Conservation (phyloP, 1,140 invertebrate genomes). For the Gonioctena quinquepunctata region DNA sequence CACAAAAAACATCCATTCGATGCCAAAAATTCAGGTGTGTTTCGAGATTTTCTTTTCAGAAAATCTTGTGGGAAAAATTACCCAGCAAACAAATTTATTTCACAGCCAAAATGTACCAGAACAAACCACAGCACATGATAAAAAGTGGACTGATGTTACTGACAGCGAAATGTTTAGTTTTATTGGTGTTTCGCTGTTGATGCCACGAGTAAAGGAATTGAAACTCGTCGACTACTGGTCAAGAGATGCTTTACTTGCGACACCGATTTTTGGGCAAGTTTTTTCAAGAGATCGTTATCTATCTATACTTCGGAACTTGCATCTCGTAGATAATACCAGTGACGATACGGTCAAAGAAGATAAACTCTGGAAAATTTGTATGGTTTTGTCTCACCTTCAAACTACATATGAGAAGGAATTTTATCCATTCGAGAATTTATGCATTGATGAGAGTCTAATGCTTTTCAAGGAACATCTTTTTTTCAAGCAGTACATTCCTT, state of each 20-base stretch:
- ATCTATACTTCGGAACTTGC: conserved; percentile 27
- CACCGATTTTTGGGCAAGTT: conserved; percentile 38
- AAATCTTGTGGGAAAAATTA: background rate
- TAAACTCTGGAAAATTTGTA: conserved; percentile 22
- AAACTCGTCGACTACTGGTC: conserved; percentile 32
- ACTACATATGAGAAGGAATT: conserved; percentile 20
- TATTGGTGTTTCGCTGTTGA: background rate
- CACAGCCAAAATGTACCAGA: background rate
- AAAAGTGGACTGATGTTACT: background rate
- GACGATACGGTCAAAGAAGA: conserved; percentile 8
- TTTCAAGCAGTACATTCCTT: conserved; percentile 53
- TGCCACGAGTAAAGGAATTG: background rate
- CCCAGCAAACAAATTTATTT: background rate
- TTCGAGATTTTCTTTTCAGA: background rate
- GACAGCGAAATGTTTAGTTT: background rate
- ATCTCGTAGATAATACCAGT: conserved; percentile 33
- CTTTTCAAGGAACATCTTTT: conserved; percentile 50
- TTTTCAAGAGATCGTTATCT: conserved; percentile 39
- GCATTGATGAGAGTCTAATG: conserved; percentile 39
- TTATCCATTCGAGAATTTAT: conserved; percentile 28
- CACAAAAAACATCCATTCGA: background rate
- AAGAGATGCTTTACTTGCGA: conserved; percentile 32
- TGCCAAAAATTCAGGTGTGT: background rate
- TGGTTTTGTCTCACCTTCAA: background rate
- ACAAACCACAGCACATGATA: background rate